Evolutionary conservation across 1,140 invertebrate species (phyloP), one percentile per base, ranked within the genome.

Genomic region (Brachionus calyciflorus): DNA sequence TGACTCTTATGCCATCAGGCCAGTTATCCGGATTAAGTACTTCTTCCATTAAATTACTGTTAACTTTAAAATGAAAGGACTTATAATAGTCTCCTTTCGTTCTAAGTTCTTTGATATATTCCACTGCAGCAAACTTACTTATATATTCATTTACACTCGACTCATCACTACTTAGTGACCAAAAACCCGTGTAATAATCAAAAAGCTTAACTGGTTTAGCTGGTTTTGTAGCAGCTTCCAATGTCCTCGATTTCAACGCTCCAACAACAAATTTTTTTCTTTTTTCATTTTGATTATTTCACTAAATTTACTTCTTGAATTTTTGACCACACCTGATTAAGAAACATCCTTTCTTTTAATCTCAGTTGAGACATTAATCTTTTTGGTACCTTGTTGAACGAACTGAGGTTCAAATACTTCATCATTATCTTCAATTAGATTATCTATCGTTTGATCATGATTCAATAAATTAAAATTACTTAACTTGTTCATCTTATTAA

Each of bases 131-230:
- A 55, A 55, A 55, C 30, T n/a, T 55, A 26, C n/a, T 55, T 10
- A 55, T 55, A 55, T 28, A 55, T 14, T 55, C 51, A 9, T 9
- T 55, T 12, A 28, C 5, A 55, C 51, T 55, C 30, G 21, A 0
- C 51, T 28, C 51, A 55, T 55, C 51, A 55, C 51, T 55, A 55
- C 30, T 55, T 55, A 55, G 30, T 28, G 51, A 55, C 51, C 51
- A 55, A 55, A 55, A 55, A 55, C 51, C 51, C n/a, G n/a, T n/a
- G n/a, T n/a, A n/a, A n/a, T n/a, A n/a, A n/a, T n/a, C n/a, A n/a
- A n/a, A n/a, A n/a, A n/a, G n/a, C n/a, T n/a, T n/a, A n/a, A n/a
- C n/a, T n/a, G 30, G 51, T 28, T 28, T 28, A 55, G 51, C n/a
- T 28, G 51, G 49, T 14, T 55, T 55, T 55, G 51, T 7, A 55